Conservation (phyloP, 2,888 invertebrate species). For the Lampropteryx suffumata region DNA sequence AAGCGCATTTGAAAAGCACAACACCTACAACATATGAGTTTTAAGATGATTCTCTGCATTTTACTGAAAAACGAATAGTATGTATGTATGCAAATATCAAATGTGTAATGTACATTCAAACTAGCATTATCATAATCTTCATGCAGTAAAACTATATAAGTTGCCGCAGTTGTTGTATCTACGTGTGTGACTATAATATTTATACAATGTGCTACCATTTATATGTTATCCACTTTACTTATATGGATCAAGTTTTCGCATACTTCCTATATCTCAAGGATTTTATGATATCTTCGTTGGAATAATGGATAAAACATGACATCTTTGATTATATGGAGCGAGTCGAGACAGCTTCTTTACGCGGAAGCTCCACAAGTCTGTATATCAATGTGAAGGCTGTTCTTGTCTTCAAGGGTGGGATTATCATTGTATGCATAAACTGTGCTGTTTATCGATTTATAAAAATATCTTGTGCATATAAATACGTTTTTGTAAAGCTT, state of each 20-base stretch:
- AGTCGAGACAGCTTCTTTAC: slow-evolving; percentile 38
- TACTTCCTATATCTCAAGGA: slow-evolving; percentile 49
- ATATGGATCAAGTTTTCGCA: slow-evolving; percentile 41
- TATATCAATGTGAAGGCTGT: slow-evolving; percentile 55
- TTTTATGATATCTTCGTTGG: slow-evolving; percentile 18
- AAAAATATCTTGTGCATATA: slow-evolving; percentile 6
- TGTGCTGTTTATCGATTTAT: slow-evolving; percentile 37
- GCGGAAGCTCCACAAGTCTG: slow-evolving; percentile 50
- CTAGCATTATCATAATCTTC: too few species aligned
- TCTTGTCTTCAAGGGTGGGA: slow-evolving; percentile 61
- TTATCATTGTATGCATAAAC: slow-evolving; percentile 52
- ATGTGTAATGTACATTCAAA: too few species aligned
- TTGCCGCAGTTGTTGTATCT: too few species aligned
- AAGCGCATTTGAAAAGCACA: slow-evolving; percentile 52
- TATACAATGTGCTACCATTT: slow-evolving; percentile 14
- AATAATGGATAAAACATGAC: slow-evolving; percentile 37
- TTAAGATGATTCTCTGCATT: slow-evolving; percentile 17
- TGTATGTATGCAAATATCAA: too few species aligned
- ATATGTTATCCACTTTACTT: slow-evolving; percentile 24
- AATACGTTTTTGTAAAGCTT: not conserved
- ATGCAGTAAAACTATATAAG: too few species aligned
- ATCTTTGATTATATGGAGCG: slow-evolving; percentile 45
- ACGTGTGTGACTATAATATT: not conserved
- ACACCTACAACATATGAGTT: slow-evolving; percentile 45
- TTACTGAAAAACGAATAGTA: slow-evolving; percentile 6